A percentile compares a stretch with the other conserved stretches of the same genome.
phyloP scores from a whole-genome alignment of 2,888 invertebrate genomes.

The Neria commutata region DNA sequence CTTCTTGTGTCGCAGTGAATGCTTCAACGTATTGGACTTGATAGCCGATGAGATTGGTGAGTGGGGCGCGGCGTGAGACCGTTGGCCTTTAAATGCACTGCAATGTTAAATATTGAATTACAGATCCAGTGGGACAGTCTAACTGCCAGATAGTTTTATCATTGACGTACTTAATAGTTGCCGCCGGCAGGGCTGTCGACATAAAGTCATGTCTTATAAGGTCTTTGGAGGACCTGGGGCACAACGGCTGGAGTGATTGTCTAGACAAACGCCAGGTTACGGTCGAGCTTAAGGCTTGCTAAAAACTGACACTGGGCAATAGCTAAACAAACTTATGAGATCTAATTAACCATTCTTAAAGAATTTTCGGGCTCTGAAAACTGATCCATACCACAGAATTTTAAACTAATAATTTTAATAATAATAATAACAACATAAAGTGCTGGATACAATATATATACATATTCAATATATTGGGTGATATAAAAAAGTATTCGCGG shows the following conservation, averaged over 20 bases:
- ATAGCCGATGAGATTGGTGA: conserved; percentile 50
- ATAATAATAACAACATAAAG: no score
- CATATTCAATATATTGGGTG: no score
- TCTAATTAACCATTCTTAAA: no score
- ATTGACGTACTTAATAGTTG: conserved; percentile 69
- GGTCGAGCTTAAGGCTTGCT: no score
- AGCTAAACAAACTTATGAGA: no score
- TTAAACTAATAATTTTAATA: not conserved
- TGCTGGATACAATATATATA: no score
- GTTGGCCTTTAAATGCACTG: not conserved
- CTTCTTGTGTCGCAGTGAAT: conserved; percentile 75
- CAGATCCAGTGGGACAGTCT: conserved; percentile 62
- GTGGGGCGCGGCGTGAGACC: not conserved
- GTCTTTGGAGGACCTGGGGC: conserved; percentile 66
- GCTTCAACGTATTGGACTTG: conserved; percentile 60
- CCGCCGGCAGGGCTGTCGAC: conserved; percentile 70
- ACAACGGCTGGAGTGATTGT: conserved; percentile 72
- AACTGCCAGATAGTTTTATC: conserved; percentile 70
- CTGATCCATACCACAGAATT: not conserved
- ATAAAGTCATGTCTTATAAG: conserved; percentile 70
- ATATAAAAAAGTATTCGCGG: no score
- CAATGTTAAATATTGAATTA: not conserved
- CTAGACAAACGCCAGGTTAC: conserved; percentile 76
- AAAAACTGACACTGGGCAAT: no score
- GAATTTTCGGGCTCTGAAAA: not conserved